phyloP scores from a whole-genome alignment of 53 echinoderm and acorn worm species.

The Pentamera pediparva region DNA sequence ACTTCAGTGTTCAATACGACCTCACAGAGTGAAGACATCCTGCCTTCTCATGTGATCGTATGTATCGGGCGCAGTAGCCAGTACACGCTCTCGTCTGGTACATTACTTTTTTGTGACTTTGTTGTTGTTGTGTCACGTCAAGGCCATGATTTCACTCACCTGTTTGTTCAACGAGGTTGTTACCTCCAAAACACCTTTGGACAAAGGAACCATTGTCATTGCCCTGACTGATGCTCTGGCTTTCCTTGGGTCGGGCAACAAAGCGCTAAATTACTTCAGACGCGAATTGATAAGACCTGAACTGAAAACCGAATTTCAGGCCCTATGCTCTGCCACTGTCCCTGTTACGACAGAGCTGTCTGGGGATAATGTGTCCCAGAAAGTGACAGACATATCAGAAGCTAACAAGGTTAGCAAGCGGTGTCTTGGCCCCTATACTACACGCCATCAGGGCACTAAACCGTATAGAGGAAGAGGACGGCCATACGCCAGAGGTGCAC shows the following conservation, averaged over 20 bases:
- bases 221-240: background rate
- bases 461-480: background rate
- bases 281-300: background rate
- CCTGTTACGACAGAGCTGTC: background rate
- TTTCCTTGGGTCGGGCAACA: background rate
- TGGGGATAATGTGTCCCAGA: background rate
- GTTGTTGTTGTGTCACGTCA: no score
- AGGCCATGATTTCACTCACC: background rate
- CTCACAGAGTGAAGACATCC: no score
- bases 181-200: background rate
- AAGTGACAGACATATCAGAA: background rate
- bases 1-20: no score
- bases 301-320: background rate
- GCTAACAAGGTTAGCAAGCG: background rate
- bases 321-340: background rate
- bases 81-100: no score
- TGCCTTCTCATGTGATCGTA: no score
- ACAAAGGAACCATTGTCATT: background rate
- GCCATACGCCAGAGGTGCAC: background rate
- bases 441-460: background rate
- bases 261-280: background rate
- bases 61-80: no score
- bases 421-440: background rate
- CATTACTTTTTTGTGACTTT: no score
- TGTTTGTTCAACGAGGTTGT: background rate